A percentile compares a stretch with the other conserved stretches of the same genome.
These are phyloP conservation scores for Acrocyrtus sp. DNA, from an alignment of 2,888 invertebrate genomes.

Conservation along the genomic window DNA sequence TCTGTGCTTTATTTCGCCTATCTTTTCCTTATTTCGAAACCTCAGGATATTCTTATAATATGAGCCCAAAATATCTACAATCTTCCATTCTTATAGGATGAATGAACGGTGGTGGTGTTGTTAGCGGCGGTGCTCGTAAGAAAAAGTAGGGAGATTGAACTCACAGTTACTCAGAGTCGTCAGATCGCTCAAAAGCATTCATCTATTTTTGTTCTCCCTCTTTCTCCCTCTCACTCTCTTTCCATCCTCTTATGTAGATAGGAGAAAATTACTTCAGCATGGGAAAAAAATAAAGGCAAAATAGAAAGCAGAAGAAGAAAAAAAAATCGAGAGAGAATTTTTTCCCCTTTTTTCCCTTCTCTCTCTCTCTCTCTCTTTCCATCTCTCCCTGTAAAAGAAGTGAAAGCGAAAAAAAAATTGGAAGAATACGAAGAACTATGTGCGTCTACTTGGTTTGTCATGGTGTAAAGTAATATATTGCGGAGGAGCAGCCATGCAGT, in stretches of 20 bases:
- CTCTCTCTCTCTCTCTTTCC: no score
- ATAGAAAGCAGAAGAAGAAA: constrained; percentile 19
- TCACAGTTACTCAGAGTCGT: constrained; percentile 39
- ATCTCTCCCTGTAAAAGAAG: no score
- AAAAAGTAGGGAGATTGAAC: constrained; percentile 6
- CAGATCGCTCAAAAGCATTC: constrained; percentile 53
- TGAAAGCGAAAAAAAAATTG: constrained; percentile 33
- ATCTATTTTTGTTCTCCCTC: constrained; percentile 44
- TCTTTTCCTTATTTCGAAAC: constrained; percentile 24
- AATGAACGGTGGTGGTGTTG: neutral
- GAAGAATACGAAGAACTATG: constrained; percentile 27
- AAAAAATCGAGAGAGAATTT: constrained; percentile 24
- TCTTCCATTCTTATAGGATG: neutral
- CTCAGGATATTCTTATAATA: constrained; percentile 36
- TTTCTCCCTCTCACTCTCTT: constrained; percentile 28
- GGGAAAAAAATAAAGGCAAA: constrained; percentile 6
- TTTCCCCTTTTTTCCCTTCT: constrained; percentile 2
- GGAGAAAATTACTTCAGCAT: constrained; percentile 42
- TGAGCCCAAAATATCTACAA: neutral
- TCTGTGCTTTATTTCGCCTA: constrained; percentile 16
- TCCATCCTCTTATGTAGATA: constrained; percentile 46
- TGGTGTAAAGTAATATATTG: constrained; percentile 48
- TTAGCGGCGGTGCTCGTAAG: neutral
- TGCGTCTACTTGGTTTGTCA: constrained; percentile 45
- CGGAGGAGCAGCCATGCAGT: constrained; percentile 7